These are phyloP conservation scores for Heliopora coerulea DNA, from an alignment of 92 coral and sea anemone species.

Conservation along the genomic window DNA sequence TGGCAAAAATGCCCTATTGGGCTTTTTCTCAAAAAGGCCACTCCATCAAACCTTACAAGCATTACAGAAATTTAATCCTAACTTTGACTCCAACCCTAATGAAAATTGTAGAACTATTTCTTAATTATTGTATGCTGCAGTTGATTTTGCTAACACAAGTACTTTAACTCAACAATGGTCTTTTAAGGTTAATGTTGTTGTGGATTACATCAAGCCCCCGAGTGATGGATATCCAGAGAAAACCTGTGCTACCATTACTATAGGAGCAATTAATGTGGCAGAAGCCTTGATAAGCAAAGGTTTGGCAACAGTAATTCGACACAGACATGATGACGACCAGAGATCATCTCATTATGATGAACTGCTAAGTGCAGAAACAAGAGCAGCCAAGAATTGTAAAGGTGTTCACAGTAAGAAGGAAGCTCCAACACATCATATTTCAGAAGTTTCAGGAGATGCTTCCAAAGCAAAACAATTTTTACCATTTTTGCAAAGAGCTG, in stretches of 20 bases:
- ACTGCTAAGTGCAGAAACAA: conserved; percentile 89
- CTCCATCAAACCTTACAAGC: too few species aligned
- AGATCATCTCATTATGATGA: conserved; percentile 96
- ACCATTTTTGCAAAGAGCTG: conserved; percentile 96
- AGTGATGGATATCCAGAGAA: conserved; percentile 96
- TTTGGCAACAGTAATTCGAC: conserved; percentile 93
- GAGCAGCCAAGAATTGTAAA: conserved; percentile 87
- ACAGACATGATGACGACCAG: conserved; percentile 96
- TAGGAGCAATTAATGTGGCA: conserved; percentile 83
- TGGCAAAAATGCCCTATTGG: neutral
- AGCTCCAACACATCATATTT: conserved; percentile 85
- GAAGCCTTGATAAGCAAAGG: conserved; percentile 97
- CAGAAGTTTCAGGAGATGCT: conserved; percentile 86
- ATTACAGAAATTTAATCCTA: too few species aligned
- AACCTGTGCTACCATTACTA: conserved; percentile 84
- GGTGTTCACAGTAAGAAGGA: conserved; percentile 98
- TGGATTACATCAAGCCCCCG: conserved; percentile 91
- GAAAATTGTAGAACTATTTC: too few species aligned
- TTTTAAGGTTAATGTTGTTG: conserved; percentile 75
- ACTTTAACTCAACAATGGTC: too few species aligned
- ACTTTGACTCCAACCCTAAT: too few species aligned
- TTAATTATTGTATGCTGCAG: too few species aligned
- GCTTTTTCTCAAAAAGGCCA: neutral
- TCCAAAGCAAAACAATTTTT: conserved; percentile 90
- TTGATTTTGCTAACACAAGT: too few species aligned